A percentile compares a stretch with the other conserved stretches of the same genome.
Evolutionary conservation across 2,888 invertebrate species (phyloP).

Genomic region (Tenthredo scrophulariae): DNA sequence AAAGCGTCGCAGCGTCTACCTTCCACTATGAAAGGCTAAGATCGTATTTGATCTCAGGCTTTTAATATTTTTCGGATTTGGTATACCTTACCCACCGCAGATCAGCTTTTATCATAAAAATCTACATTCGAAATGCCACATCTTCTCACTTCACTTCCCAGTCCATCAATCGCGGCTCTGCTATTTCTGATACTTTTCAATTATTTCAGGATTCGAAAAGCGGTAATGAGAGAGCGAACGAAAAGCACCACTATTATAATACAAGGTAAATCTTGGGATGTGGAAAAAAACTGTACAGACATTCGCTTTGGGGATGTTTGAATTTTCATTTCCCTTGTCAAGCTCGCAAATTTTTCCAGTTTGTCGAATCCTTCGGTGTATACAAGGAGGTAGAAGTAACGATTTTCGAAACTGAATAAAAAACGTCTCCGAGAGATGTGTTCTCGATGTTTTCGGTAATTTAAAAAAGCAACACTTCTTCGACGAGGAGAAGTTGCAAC

Average conservation of each 20-base stretch:
- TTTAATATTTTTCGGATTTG: conserved; percentile 45
- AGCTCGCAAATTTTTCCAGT: background rate
- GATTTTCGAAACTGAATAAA: background rate
- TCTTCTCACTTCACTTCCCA: background rate
- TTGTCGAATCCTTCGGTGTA: background rate
- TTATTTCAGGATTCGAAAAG: background rate
- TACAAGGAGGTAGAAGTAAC: background rate
- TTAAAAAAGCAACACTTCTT: background rate
- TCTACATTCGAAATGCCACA: conserved; percentile 13
- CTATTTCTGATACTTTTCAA: background rate
- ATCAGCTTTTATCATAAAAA: conserved; percentile 2
- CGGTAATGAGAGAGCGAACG: background rate
- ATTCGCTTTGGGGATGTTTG: conserved; percentile 2
- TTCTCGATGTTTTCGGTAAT: background rate
- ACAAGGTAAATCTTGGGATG: background rate
- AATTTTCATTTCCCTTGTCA: background rate
- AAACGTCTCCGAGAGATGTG: background rate
- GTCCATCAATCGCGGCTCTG: background rate
- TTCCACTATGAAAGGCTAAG: conserved; percentile 22
- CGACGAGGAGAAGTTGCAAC: background rate
- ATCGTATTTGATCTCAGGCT: conserved; percentile 24
- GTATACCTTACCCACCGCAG: background rate
- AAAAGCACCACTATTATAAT: background rate
- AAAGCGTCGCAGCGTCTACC: conserved; percentile 24
- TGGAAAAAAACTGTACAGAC: background rate